Evolutionary conservation across 1,140 invertebrate genomes (phyloP), one percentile per base, ranked within the genome.

Genomic region (Conus ventricosus): DNA sequence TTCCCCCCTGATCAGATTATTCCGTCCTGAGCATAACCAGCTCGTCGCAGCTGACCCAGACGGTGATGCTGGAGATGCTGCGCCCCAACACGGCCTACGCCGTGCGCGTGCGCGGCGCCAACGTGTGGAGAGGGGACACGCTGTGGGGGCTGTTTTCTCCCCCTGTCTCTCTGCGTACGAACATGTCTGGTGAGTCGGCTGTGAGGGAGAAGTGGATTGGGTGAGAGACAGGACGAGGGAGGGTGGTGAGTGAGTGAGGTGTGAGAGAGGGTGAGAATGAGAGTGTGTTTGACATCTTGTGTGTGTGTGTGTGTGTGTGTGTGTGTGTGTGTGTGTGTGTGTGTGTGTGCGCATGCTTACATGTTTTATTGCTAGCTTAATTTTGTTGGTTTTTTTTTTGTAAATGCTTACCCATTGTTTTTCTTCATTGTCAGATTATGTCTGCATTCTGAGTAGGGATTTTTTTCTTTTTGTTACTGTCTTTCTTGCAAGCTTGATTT

Each of bases 91-190:
- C 91, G 5, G 25, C 81, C 51, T 92, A 93, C 85, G 67, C 85
- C 80, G 76, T 91, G 75, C 89, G 88, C 78, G 92, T 93, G 11
- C 78, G 91, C 53, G 92, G 88, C 25, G 91, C 91, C 51, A 93
- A 90, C 83, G 57, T 89, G 57, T 89, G 92, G 76, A 82, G 88
- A 54, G 91, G 88, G 11, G 17, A 83, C 20, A 85, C 90, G 27
- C 75, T 92, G 57, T 93, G 93, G 92, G 93, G 93, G 76, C 89
- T 90, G 20, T 91, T 91, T 80, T 90, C 89, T 82, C 4, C 15
- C 5, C 81, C 76, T n/a, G 23, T 91, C 13, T 75, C 84, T 7
- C 84, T 90, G 0, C 90, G 78, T 75, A 92, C 92, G 83, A 75
- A 88, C 63, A 88, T 90, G 20, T 82, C 88, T 88, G 90, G 92